These are phyloP conservation scores for Oithona nana DNA, from an alignment of 2,888 invertebrate species.

Conservation along the genomic window DNA sequence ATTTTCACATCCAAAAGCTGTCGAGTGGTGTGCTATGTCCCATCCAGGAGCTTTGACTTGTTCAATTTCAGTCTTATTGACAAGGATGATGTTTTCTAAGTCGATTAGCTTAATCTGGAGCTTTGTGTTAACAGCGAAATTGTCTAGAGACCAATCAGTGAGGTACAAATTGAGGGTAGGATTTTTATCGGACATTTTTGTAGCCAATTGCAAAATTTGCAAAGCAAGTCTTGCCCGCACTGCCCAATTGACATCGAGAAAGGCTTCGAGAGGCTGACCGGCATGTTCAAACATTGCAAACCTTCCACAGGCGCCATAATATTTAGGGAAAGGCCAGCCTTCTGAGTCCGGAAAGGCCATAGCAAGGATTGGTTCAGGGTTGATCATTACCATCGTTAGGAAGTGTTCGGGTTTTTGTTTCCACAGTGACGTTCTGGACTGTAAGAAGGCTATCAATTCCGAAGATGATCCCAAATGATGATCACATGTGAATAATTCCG, in stretches of 20 bases:
- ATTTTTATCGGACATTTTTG: background rate
- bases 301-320: constrained; percentile 3
- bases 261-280: background rate
- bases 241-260: background rate
- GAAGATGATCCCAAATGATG: no score
- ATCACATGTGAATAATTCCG: no score
- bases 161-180: background rate
- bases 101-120: background rate
- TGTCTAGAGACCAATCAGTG: constrained; percentile 6
- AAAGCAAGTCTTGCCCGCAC: background rate
- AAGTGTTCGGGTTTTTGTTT: background rate
- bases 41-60: background rate
- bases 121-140: background rate
- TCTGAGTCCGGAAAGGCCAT: background rate
- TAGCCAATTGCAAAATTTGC: background rate
- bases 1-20: background rate
- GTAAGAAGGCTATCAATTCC: no score
- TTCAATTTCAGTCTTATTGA: background rate
- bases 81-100: constrained; percentile 4
- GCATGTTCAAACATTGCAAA: background rate
- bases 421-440: no score
- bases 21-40: background rate
- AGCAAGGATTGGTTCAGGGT: background rate
- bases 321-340: constrained; percentile 9
- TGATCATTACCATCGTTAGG: background rate